Evolutionary conservation across 2,888 invertebrate genomes (phyloP).

Genomic region (Chalcosyrphus nemorum): DNA sequence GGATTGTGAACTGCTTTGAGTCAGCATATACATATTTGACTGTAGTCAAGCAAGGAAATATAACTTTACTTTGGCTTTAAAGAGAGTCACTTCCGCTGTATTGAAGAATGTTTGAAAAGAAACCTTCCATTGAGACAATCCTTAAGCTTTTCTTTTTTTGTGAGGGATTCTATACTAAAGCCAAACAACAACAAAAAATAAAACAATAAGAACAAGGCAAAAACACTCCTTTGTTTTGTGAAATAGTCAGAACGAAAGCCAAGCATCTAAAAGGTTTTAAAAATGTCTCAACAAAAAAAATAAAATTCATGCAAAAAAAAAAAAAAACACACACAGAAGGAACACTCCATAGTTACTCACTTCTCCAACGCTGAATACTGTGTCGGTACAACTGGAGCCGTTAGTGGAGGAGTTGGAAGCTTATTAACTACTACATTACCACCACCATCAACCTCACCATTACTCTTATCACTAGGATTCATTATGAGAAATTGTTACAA

Average conservation of each 20-base stretch:
- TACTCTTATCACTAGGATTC: constrained; percentile 46
- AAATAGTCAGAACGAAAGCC: constrained; percentile 8
- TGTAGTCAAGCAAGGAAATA: too few relatives aligned
- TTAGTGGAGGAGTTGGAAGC: constrained; percentile 76
- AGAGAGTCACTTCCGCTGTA: too few relatives aligned
- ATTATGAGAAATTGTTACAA: constrained; percentile 18
- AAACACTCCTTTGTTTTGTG: constrained; percentile 1
- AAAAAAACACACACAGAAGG: constrained; percentile 27
- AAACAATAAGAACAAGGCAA: constrained; percentile 11
- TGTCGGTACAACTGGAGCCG: constrained; percentile 64
- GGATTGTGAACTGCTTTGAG: too few relatives aligned
- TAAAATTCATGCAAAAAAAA: constrained; percentile 72
- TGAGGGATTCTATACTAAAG: not conserved
- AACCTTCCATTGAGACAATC: not conserved
- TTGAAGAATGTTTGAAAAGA: not conserved
- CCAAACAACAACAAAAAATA: constrained; percentile 45
- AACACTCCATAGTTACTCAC: constrained; percentile 77
- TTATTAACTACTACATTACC: constrained; percentile 78
- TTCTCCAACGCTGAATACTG: constrained; percentile 77
- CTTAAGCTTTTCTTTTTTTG: not conserved
- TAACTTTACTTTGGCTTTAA: too few relatives aligned
- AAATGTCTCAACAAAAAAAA: constrained; percentile 29
- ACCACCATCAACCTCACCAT: constrained; percentile 57
- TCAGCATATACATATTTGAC: too few relatives aligned
- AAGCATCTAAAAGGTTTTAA: constrained; percentile 45